Conservation (phyloP, 2,888 invertebrate genomes). For the Metallyticus violacea region DNA sequence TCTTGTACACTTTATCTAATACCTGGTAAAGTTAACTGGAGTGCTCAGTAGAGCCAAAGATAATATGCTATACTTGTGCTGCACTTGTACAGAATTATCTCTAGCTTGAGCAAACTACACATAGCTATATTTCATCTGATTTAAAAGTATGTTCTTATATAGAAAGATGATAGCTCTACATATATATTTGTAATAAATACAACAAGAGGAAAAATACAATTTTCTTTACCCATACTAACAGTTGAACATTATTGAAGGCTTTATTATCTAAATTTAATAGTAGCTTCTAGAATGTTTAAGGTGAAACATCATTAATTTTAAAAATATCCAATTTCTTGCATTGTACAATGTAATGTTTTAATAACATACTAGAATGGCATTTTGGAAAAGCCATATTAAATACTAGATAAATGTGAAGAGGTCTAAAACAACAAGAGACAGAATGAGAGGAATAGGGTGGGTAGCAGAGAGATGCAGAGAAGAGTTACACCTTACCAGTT, state of each 20-base stretch:
- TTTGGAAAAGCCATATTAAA: background rate
- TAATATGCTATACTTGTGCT: background rate
- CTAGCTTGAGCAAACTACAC: background rate
- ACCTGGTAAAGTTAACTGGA: background rate
- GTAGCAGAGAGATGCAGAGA: background rate
- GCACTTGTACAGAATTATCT: background rate
- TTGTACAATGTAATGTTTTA: background rate
- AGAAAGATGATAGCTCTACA: background rate
- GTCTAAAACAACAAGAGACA: background rate
- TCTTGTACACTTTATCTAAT: background rate
- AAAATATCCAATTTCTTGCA: background rate
- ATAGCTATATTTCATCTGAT: background rate
- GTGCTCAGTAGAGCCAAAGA: background rate
- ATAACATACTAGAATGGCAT: background rate
- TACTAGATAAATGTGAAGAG: background rate
- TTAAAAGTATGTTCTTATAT: background rate
- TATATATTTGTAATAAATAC: background rate
- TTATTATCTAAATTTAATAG: background rate
- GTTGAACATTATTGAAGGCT: background rate
- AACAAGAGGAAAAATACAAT: background rate
- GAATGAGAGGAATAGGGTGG: background rate
- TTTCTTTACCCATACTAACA: background rate
- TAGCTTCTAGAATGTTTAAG: background rate
- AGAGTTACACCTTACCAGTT: background rate
- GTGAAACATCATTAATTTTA: background rate